Base-by-base conservation (phyloP, 2,113 vertebrate species). In the Crotalus horridus region DNA sequence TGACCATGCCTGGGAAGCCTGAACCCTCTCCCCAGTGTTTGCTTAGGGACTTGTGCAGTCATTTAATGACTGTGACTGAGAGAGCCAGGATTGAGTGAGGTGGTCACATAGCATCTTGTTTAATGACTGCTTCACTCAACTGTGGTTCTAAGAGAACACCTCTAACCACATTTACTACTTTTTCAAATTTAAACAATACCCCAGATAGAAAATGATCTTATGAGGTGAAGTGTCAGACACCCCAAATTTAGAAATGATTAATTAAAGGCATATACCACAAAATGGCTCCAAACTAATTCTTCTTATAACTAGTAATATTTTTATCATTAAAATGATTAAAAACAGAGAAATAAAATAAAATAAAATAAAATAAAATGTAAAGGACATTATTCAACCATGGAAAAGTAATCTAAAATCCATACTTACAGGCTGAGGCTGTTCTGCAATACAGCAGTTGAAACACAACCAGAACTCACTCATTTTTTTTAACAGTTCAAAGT, bases 391-490 rank as follows among this genome's bases (percentile, higher is more conserved):
- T 91, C 64, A 54, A 94, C 48, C 48, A 89, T 1, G 39, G 87
- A 95, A 81, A 81, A 48, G 8, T 74, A 61, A 93, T 46, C 0
- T 5, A 91, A 93, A 89, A 92, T 92, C 95, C 51, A 96, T 97
- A 98, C 98, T 99, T 97, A 99, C 98, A 95, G 98, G 98, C 95
- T 99, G 98, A 92, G 98, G 98, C 95, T 99, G 98, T 89, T 99
- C 98, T 87, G 98, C 98, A 92, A 99, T 99, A 96, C 98, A 99
- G 98, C 98, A 99, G 98, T 99, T 99, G 98, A 99, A 99, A 96
- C 98, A 99, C 97, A 99, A 97, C 98, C 98, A 99, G 96, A 99
- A 98, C 87, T 99, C 98, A 94, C 98, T 99, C 98, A 99, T 99
- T 94, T 95, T 94, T 95, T 95, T 96, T 97, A 95, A 96, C 69